Evolutionary conservation across 2,797 vertebrate genomes (phyloP), one percentile per base, ranked within the genome.

Genomic region (Clarias platycephalus): DNA sequence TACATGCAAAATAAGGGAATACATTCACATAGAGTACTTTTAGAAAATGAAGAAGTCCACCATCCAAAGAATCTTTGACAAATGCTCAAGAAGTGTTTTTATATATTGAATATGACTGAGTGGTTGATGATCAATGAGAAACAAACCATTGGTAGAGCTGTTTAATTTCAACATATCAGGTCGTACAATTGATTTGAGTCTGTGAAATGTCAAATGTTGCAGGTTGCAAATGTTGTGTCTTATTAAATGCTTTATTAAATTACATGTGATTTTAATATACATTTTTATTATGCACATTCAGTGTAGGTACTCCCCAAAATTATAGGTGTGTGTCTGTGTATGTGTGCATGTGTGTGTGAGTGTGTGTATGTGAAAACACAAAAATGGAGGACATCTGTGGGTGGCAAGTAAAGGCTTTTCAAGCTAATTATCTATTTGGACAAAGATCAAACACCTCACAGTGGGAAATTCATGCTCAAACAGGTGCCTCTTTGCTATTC

Each of bases 341-440:
- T 34, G 37, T 24, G 62, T 74, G 77, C 3, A 0, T 26, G 40
- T 49, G 70, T 26, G 44, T 72, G 37, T 71, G 37, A 15, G 37
- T 71, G 31, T 49, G 78, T 64, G 70, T 66, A 40, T 60, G 82
- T 18, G 37, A 12, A 84, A 86, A 79, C 81, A 5, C 62, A 84
- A 75, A 70, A 72, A 70, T 85, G 82, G 88, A 71, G 81, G 84
- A 86, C 86, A 87, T 85, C 82, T 9, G 89, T 90, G 87, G 90
- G 89, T 85, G 89, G 89, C 53, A 20, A 71, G 74, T 83, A 78
- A 76, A 83, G 78, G 77, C 84, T 88, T 88, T 85, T 86, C 82
- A 78, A 84, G 83, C 85, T 91, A 91, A 93, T 92, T 90, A 91
- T 92, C 82, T 88, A 90, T 91, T 90, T 92, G 90, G 88, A 89